Evolutionary conservation across 2,888 invertebrate species (phyloP).

Genomic region (Minunthozetes semirufus): DNA sequence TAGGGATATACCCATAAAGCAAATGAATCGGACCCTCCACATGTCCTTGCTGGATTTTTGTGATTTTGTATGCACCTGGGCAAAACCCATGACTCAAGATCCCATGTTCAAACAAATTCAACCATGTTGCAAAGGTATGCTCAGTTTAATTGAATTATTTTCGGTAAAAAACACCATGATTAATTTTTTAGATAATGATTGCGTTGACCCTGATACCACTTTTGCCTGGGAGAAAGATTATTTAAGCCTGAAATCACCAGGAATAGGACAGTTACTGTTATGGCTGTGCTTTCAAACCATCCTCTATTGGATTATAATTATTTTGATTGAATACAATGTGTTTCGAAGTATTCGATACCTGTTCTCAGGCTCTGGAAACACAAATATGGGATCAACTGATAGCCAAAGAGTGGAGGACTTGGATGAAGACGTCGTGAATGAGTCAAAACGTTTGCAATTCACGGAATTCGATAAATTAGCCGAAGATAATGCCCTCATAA

Average conservation of each 20-base stretch:
- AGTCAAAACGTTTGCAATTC: constrained; percentile 47
- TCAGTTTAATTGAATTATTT: not conserved
- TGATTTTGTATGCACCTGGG: not conserved
- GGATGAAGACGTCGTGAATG: constrained; percentile 49
- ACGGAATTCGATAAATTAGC: constrained; percentile 38
- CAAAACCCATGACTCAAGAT: too few species aligned
- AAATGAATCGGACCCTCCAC: not conserved
- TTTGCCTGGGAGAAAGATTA: constrained; percentile 52
- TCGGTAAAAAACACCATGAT: not conserved
- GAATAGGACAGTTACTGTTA: constrained; percentile 62
- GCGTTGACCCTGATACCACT: constrained; percentile 46
- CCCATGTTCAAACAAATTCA: constrained; percentile 28
- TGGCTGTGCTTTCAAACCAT: constrained; percentile 52
- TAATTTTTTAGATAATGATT: constrained; percentile 37
- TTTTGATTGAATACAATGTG: constrained; percentile 39
- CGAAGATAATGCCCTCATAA: constrained; percentile 53
- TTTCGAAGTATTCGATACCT: constrained; percentile 19
- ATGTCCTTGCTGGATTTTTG: not conserved
- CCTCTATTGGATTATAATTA: constrained; percentile 37
- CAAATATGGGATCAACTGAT: not conserved
- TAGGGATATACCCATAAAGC: constrained; percentile 49
- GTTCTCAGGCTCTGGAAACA: not conserved
- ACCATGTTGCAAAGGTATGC: constrained; percentile 42
- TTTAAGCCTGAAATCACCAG: constrained; percentile 62
- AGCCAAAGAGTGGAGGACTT: not conserved